Evolutionary conservation across 2,113 vertebrate species (phyloP).

Genomic region (Gracilinanus agilis): DNA sequence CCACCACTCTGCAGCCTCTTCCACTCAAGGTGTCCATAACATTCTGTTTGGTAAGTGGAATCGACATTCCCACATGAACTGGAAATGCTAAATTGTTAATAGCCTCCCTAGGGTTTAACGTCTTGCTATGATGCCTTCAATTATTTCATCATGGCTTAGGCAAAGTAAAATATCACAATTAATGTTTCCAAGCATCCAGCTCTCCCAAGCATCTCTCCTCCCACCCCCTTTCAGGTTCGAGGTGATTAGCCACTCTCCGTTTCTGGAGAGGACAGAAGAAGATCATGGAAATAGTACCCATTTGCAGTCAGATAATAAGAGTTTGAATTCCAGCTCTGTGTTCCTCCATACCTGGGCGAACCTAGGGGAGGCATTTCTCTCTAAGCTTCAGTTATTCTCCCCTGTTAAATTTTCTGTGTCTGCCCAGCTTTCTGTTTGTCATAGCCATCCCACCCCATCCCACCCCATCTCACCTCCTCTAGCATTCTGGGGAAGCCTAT

Average conservation of each 20-base stretch:
- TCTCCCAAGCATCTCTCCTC: not conserved
- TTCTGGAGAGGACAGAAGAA: not conserved
- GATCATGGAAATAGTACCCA: not conserved
- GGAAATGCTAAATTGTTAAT: slow-evolving; percentile 75
- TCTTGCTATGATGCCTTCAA: slow-evolving; percentile 76
- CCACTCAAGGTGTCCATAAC: slow-evolving; percentile 35
- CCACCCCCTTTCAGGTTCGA: not conserved
- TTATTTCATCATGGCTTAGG: slow-evolving; percentile 72
- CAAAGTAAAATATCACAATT: slow-evolving; percentile 67
- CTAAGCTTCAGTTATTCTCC: not conserved
- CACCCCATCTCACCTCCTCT: too few relatives aligned
- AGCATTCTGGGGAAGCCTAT: not conserved
- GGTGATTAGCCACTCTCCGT: slow-evolving; percentile 13
- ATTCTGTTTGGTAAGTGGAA: slow-evolving; percentile 58
- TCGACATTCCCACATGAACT: slow-evolving; percentile 65
- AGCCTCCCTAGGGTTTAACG: slow-evolving; percentile 75
- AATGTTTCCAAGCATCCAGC: slow-evolving; percentile 49
- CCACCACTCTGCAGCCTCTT: slow-evolving; percentile 31
- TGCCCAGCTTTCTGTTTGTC: not conserved
- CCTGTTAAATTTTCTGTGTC: not conserved
- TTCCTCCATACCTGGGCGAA: not conserved
- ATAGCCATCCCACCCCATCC: not conserved
- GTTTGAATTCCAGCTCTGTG: not conserved
- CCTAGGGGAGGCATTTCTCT: not conserved
- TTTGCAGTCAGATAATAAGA: not conserved